Evolutionary conservation across 1,140 invertebrate species (phyloP).

Genomic region (Solenopsis fugax): DNA sequence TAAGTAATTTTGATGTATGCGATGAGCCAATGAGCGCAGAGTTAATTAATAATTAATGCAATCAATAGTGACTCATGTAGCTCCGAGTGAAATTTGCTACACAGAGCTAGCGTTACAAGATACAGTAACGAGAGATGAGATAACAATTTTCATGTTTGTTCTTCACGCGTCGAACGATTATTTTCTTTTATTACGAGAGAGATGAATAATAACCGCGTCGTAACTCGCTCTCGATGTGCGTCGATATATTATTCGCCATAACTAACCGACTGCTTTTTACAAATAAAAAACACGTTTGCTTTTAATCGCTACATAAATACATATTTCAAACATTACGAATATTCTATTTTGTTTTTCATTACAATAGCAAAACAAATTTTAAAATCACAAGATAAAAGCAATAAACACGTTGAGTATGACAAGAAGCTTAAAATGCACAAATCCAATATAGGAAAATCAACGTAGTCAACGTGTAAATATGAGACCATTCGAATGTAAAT

Average conservation of each 20-base stretch:
- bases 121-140: not conserved
- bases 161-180: not conserved
- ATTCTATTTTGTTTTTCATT: not conserved
- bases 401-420: not conserved
- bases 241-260: constrained; percentile 29
- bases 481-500: not conserved
- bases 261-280: constrained; percentile 6
- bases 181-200: constrained; percentile 3
- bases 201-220: not conserved
- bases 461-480: not conserved
- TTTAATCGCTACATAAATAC: constrained; percentile 23
- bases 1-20: constrained; percentile 32
- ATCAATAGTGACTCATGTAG: constrained; percentile 10
- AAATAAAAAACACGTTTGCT: constrained; percentile 4
- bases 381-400: not conserved
- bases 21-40: not conserved
- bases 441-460: not conserved
- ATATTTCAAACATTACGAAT: not conserved
- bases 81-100: not conserved
- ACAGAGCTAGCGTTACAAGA: not conserved
- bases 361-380: not conserved
- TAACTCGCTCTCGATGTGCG: not conserved
- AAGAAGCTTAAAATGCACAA: not conserved
- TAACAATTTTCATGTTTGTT: constrained; percentile 23
- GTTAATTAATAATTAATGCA: constrained; percentile 33